Base-by-base conservation (phyloP, 1,140 invertebrate genomes). In the Dreissena rostriformis region DNA sequence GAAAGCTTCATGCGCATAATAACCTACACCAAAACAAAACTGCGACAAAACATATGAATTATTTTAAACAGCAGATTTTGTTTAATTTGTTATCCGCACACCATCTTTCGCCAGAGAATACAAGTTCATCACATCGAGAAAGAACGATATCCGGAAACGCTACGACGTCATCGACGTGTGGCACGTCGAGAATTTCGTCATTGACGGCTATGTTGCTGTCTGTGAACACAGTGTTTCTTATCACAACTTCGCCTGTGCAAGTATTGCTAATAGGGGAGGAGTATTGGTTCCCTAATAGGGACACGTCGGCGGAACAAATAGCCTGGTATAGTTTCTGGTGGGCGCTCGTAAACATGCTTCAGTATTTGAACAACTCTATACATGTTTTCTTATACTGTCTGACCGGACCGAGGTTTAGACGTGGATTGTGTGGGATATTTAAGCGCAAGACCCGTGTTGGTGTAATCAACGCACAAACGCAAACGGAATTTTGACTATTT, bases 381-480 rank as follows among this genome's bases (percentile, higher is more conserved):
- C 91, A 93, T 87, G 91, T 93, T 83, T 90, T 92, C 75, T 74
- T 93, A 12, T 92, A 92, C 76, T 92, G 89, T 82, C 82, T 91
- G 17, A 91, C 90, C 0, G 90, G 90, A 19, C 89, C 88, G 7
- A 86, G 81, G 65, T 92, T 93, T 55, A 70, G 92, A 52, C 73
- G 81, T 28, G 89, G 88, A 82, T 70, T 90, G 11, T 5, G 26
- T 6, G 19, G n/a, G 15, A 71, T 87, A 29, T 88, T 86, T 57
- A 63, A 61, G 26, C 55, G 70, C 12, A 57, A 57, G 12, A 2
- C 4, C 17, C 17, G 17, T 61, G 57, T 24, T 24, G 22, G 17
- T 61, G 22, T 24, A 61, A 61, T 61, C 6, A 61, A 61, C 12
- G 57, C 4, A 61, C 57, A 61, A 4, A 61, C 57, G 17, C 57